phyloP scores from a whole-genome alignment of 2,113 vertebrate genomes.

The Spea multiplicata region DNA sequence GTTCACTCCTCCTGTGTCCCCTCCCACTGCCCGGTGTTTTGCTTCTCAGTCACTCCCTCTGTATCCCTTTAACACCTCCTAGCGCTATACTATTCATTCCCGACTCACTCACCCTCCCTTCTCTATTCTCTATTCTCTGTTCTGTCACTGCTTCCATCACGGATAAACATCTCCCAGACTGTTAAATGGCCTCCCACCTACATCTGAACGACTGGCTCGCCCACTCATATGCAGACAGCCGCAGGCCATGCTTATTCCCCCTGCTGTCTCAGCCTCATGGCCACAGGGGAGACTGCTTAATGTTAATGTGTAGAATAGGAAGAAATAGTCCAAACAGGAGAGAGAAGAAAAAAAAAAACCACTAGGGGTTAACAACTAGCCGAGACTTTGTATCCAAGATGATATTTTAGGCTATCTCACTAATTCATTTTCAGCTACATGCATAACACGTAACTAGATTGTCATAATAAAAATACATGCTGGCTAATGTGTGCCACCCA shows the following conservation, averaged over 20 bases:
- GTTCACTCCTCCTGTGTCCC: constrained; percentile 7
- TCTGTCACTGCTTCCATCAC: not conserved
- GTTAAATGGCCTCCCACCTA: not conserved
- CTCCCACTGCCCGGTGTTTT: not conserved
- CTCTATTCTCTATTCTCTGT: not conserved
- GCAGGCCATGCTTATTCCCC: not conserved
- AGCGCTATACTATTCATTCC: not conserved
- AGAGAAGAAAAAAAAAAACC: constrained; percentile 1
- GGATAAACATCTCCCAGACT: no score
- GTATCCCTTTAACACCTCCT: not conserved
- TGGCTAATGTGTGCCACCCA: no score
- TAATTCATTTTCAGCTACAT: not conserved
- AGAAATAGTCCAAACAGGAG: not conserved
- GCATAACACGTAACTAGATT: not conserved
- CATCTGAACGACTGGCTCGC: not conserved
- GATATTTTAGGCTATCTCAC: not conserved
- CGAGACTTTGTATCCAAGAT: not conserved
- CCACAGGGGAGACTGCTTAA: constrained; percentile 18
- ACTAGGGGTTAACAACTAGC: not conserved
- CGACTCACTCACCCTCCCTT: not conserved
- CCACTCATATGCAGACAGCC: constrained; percentile 1
- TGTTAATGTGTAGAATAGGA: not conserved
- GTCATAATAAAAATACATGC: no score
- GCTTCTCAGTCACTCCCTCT: not conserved
- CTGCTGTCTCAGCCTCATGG: constrained; percentile 9